These are phyloP conservation scores for Lampris megalopsis DNA, from an alignment of 2,113 vertebrate species.

Conservation along the genomic window DNA sequence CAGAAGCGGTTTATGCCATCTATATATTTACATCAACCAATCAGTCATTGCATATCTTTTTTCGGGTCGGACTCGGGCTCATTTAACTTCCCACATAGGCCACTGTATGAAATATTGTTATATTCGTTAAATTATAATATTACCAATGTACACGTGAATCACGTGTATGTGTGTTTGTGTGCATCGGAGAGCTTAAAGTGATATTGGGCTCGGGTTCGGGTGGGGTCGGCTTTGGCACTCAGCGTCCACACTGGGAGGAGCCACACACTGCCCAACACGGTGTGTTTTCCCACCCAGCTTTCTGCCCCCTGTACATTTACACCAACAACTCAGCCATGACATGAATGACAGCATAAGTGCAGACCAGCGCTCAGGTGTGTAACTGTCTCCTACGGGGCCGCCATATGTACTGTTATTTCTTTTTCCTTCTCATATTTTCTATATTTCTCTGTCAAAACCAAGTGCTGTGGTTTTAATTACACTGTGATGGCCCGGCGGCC, in stretches of 20 bases:
- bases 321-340: conserved; percentile 53
- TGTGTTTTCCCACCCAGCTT: conserved; percentile 62
- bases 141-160: too few species aligned
- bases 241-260: conserved; percentile 9
- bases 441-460: conserved; percentile 26
- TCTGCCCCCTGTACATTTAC: conserved; percentile 42
- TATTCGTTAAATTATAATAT: too few species aligned
- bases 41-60: too few species aligned
- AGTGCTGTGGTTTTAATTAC: conserved; percentile 57
- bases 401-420: conserved; percentile 6
- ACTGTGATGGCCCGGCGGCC: background rate
- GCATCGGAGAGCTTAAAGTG: too few species aligned
- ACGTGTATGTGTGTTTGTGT: too few species aligned
- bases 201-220: too few species aligned
- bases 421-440: conserved; percentile 37
- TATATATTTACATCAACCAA: too few species aligned
- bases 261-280: conserved; percentile 33
- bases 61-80: too few species aligned
- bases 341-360: conserved; percentile 58
- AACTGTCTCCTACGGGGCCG: conserved; percentile 56
- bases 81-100: too few species aligned
- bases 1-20: too few species aligned
- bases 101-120: too few species aligned
- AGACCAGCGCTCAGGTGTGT: conserved; percentile 45
- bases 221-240: too few species aligned